Conservation (phyloP, 2,888 invertebrate species). For the Gari tellinella region DNA sequence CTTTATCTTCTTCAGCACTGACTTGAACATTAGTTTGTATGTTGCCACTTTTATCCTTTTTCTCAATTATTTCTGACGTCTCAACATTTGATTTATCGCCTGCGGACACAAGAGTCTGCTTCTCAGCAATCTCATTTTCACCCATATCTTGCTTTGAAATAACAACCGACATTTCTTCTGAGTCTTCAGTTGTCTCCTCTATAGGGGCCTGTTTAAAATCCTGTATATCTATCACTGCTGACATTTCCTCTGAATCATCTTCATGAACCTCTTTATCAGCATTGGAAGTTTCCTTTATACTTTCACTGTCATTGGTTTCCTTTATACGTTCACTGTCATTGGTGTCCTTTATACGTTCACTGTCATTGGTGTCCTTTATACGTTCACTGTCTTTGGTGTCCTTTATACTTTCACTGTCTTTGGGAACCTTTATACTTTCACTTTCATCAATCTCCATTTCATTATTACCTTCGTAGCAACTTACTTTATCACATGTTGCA, state of each 20-base stretch:
- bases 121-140: constrained; percentile 2
- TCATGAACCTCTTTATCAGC: neutral
- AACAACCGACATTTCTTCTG: constrained; percentile 45
- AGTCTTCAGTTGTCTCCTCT: neutral
- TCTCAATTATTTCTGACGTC: neutral
- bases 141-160: constrained; percentile 16
- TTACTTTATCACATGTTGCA: no score
- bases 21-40: neutral
- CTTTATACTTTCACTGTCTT: neutral
- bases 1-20: constrained; percentile 5
- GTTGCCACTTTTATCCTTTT: constrained; percentile 1
- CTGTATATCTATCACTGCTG: constrained; percentile 13
- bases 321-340: neutral
- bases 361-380: neutral
- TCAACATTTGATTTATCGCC: neutral
- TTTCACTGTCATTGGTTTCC: neutral
- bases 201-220: neutral
- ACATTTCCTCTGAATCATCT: constrained; percentile 9
- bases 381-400: neutral
- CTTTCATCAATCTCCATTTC: neutral
- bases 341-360: neutral
- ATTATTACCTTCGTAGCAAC: neutral
- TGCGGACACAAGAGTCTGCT: constrained; percentile 3
- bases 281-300: neutral
- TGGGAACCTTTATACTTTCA: neutral